Base-by-base conservation (phyloP, 2,797 vertebrate genomes). In the Lacerta viridis region DNA sequence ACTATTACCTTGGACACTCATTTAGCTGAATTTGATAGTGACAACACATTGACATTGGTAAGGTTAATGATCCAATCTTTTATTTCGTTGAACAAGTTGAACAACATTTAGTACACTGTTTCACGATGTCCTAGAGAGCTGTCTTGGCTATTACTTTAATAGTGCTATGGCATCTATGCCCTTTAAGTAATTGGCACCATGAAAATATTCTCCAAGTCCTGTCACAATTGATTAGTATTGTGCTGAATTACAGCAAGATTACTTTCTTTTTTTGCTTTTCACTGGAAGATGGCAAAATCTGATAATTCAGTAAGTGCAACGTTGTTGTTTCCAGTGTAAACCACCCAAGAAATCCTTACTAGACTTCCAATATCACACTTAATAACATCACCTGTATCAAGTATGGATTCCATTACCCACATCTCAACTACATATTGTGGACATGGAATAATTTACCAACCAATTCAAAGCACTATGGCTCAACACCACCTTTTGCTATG, bases 91-190 rank as follows among this genome's bases (percentile, higher is more conserved):
- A 96, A 93, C 88, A 92, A 94, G 92, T 93, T 94, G 95, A 97
- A 95, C 96, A 97, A 96, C 95, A 93, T 94, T 97, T 95, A 97
- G 94, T 93, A 95, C 96, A 93, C 95, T 95, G 96, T 96, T 97
- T 96, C 88, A 90, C 84, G 25, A 90, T 89, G 95, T 96, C 96
- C 95, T 94, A 50, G 75, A 91, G 94, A 96, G 95, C 94, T 64
- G 84, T 96, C 86, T 91, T 92, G 5, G 41, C 96, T 95, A 94
- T 92, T 95, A 94, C 94, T 96, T 89, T 95, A 94, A 96, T 95
- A 90, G 94, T 85, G 83, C 93, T 27, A 76, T 93, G 96, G 95
- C 95, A 96, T 95, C 90, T 61, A 86, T 96, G 96, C 95, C 97
- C 96, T 97, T 96, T 96, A 95, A 95, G 91, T 96, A 97, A 97